Evolutionary conservation across 2,888 invertebrate species (phyloP).

Genomic region (Coenonympha arcania): DNA sequence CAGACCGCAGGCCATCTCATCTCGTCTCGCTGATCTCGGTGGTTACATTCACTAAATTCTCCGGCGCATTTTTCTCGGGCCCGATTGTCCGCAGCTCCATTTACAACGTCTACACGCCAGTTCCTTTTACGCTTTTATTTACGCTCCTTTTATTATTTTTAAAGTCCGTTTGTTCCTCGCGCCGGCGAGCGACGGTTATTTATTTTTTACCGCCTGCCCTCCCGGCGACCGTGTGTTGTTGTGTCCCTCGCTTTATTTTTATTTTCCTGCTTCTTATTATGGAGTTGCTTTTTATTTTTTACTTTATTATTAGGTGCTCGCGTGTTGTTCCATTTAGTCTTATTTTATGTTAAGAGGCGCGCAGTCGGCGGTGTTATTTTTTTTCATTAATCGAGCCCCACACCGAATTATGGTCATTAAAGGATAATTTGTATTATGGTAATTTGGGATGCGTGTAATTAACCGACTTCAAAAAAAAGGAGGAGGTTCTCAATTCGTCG

Average conservation of each 20-base stretch:
- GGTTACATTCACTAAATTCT: constrained; percentile 71
- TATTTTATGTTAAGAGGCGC: constrained; percentile 73
- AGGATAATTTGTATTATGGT: constrained; percentile 75
- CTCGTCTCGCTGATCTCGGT: constrained; percentile 35
- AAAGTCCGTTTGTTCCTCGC: constrained; percentile 73
- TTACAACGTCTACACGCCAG: constrained; percentile 74
- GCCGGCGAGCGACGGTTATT: constrained; percentile 69
- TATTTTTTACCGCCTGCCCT: constrained; percentile 71
- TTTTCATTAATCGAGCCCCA: constrained; percentile 67
- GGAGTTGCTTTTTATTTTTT: constrained; percentile 60
- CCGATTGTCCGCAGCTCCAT: constrained; percentile 72
- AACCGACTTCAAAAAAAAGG: too few species aligned
- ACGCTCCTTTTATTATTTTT: constrained; percentile 74
- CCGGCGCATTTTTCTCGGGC: constrained; percentile 67
- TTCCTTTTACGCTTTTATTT: constrained; percentile 75
- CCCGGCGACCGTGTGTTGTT: constrained; percentile 74
- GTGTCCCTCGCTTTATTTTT: constrained; percentile 73
- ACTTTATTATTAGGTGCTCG: constrained; percentile 69
- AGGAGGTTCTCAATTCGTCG: too few species aligned
- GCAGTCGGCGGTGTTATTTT: constrained; percentile 53
- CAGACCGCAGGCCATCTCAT: constrained; percentile 40
- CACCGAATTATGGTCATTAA: constrained; percentile 74
- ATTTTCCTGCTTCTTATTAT: constrained; percentile 74
- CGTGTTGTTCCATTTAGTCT: constrained; percentile 73
- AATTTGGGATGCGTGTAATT: constrained; percentile 73